phyloP scores from a whole-genome alignment of 2,797 vertebrate species.

The Lates japonicus region DNA sequence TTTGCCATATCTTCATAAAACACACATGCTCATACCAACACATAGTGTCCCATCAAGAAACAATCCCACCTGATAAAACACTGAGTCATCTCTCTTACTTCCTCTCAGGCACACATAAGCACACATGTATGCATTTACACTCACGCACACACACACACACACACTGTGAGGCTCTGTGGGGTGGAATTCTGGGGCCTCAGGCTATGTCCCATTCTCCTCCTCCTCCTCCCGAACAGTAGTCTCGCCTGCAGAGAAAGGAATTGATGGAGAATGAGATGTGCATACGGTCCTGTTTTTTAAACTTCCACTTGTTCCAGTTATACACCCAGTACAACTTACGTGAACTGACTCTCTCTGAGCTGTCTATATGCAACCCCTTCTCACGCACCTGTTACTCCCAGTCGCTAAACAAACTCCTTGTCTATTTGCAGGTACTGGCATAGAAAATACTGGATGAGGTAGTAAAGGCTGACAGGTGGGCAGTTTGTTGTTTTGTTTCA shows the following conservation, averaged over 20 bases:
- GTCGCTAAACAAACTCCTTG: conserved; percentile 21
- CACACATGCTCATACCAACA: conserved; percentile 52
- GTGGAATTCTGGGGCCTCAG: conserved; percentile 67
- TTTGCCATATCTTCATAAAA: conserved; percentile 67
- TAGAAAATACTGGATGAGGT: conserved; percentile 28
- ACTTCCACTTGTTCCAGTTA: conserved; percentile 6
- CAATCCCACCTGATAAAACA: conserved; percentile 72
- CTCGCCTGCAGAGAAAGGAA: conserved; percentile 85
- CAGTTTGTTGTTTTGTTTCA: conserved; percentile 44
- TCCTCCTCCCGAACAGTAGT: conserved; percentile 94
- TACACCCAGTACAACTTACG: background rate
- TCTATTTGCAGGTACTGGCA: background rate
- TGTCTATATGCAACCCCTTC: background rate
- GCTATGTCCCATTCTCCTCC: conserved; percentile 87
- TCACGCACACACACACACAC: conserved; percentile 32
- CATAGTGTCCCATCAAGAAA: conserved; percentile 60
- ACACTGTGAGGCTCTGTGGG: conserved; percentile 68
- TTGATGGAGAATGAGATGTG: conserved; percentile 20
- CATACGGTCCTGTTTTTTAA: background rate
- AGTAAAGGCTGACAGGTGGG: conserved; percentile 50
- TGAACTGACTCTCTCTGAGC: conserved; percentile 6
- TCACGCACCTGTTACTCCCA: conserved; percentile 44
- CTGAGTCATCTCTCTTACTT: conserved; percentile 68
- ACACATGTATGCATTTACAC: conserved; percentile 29
- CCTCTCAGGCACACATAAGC: conserved; percentile 49